phyloP scores from a whole-genome alignment of 2,888 invertebrate species.

The Volucella inflata region DNA sequence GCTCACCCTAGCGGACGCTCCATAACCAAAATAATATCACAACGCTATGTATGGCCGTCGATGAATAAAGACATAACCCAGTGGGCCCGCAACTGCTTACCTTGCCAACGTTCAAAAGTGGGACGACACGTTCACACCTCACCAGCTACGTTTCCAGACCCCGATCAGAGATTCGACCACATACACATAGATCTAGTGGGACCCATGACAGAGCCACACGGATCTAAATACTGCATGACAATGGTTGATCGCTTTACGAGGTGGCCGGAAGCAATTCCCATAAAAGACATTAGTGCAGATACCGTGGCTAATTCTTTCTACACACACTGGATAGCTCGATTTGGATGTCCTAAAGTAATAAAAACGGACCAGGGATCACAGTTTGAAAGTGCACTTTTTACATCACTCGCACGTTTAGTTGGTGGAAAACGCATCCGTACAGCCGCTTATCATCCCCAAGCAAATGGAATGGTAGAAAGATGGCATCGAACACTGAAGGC shows the following conservation, averaged over 20 bases:
- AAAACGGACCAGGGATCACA: background rate
- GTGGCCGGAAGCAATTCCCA: background rate
- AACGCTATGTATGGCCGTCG: no score
- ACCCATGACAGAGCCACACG: background rate
- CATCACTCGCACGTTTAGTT: background rate
- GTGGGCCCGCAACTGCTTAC: no score
- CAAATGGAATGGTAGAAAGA: conserved; percentile 77
- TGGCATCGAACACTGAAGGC: conserved; percentile 43
- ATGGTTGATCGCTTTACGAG: background rate
- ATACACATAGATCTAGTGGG: background rate
- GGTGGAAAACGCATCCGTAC: conserved; percentile 58
- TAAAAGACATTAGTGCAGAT: conserved; percentile 1
- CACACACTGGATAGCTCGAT: conserved; percentile 1
- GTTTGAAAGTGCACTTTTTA: background rate
- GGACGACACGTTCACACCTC: conserved; percentile 2
- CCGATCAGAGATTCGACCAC: no score
- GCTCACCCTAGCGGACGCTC: no score
- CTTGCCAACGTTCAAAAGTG: no score
- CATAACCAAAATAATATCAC: no score
- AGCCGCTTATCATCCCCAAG: conserved; percentile 80
- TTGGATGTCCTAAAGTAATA: conserved; percentile 1
- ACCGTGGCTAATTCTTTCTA: conserved; percentile 12
- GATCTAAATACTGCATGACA: background rate
- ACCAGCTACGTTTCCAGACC: no score
- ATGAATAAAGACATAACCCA: conserved; percentile 44